A percentile compares a stretch with the other conserved stretches of the same genome.
Evolutionary conservation across 2,888 invertebrate genomes (phyloP).

Genomic region (Xylota segnis): DNA sequence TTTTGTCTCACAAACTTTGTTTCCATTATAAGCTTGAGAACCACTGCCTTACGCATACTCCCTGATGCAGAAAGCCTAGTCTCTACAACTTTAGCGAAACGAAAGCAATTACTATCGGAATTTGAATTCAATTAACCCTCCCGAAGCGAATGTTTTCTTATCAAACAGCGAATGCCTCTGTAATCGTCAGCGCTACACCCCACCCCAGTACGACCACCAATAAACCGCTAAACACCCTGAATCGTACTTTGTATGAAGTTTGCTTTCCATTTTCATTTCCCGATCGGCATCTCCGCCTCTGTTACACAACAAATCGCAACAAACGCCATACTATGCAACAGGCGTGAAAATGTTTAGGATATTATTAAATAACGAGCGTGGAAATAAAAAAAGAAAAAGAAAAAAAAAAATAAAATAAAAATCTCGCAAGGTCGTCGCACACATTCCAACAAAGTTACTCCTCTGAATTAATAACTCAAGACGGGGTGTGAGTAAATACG

Average conservation of each 20-base stretch:
- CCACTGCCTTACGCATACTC: too few species aligned
- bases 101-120: neutral
- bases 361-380: slow-evolving; percentile 23
- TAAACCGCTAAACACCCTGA: neutral
- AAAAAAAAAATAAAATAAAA: slow-evolving; percentile 19
- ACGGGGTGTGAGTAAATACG: neutral
- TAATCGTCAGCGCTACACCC: neutral
- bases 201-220: neutral
- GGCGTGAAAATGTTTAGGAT: slow-evolving; percentile 17
- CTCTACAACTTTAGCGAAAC: too few species aligned
- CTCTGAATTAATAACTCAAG: slow-evolving; percentile 66
- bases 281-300: neutral
- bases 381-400: neutral
- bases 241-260: slow-evolving; percentile 1
- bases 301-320: slow-evolving; percentile 11
- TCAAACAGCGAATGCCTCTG: neutral
- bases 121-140: neutral
- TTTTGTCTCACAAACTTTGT: too few species aligned
- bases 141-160: neutral
- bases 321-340: slow-evolving; percentile 8
- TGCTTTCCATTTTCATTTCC: slow-evolving; percentile 8
- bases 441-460: slow-evolving; percentile 53
- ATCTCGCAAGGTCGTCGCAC: slow-evolving; percentile 67
- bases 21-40: too few species aligned
- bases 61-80: too few species aligned